Base-by-base conservation (phyloP, 2,113 vertebrate species). In the Parus major region DNA sequence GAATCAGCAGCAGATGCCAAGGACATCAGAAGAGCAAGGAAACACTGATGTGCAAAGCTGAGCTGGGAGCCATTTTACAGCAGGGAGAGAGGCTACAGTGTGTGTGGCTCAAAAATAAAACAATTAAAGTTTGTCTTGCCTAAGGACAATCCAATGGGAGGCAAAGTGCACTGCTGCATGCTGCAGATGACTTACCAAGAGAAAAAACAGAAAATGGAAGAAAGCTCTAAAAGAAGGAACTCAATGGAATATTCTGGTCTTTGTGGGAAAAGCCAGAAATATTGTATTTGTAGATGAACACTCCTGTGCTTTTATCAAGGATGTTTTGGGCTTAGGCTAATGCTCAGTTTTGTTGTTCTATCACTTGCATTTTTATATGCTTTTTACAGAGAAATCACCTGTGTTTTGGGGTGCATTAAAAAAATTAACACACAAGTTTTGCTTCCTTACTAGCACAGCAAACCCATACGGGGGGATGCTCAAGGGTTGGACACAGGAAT, bases 111-210 rank as follows among this genome's bases (percentile, higher is more conserved):
- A 71, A 75, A 91, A 95, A 79, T 24, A 52, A 78, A 86, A 61
- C 36, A 71, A 47, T 52, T 78, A 24, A 71, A 90, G 73, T 65
- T 81, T 87, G 53, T 61, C 78, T 87, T 15, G 55, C 81, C 91
- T 91, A 50, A 69, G 57, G 57, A 92, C 81, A 89, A 76, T 64
- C 65, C 77, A 82, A 70, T 55, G 86, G 81, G 86, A 91, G 80
- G n/a, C 84, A 89, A 89, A 89, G 83, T 53, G 64, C 50, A 28
- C 6, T 71, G 77, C 69, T 68, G 72, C 19, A 57, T 19, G 52
- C 81, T 84, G 66, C 50, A 77, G 71, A 90, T 60, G 22, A 49
- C 72, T 33, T 57, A 85, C 53, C 53, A 42, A 15, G 57, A 23
- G 77, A 75, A 86, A 89, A 41, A 86, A 42, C 36, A 65, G 65